Evolutionary conservation across 2,797 vertebrate species (phyloP).

Genomic region (Lepilemur ruficaudatus): DNA sequence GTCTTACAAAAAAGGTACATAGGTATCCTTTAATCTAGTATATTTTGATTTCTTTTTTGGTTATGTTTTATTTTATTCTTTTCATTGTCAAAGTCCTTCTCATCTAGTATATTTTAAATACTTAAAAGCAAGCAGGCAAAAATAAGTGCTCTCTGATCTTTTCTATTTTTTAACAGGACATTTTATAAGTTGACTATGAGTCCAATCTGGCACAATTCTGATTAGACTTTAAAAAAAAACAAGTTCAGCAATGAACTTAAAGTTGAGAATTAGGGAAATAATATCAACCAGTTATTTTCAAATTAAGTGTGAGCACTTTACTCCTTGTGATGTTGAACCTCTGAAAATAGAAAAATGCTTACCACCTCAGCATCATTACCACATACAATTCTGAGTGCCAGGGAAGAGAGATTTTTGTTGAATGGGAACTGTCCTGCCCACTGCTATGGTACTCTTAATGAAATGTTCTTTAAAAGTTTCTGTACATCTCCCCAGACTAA

Average conservation of each 20-base stretch:
- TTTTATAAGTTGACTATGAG: background rate
- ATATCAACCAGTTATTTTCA: conserved; percentile 50
- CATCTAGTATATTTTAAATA: conserved; percentile 1
- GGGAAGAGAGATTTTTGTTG: background rate
- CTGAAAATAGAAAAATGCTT: conserved; percentile 52
- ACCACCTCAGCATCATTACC: background rate
- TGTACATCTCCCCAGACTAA: background rate
- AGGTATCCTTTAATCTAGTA: background rate
- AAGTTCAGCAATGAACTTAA: conserved; percentile 22
- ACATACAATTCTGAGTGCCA: background rate
- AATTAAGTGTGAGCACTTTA: conserved; percentile 46
- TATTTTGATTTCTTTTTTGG: background rate
- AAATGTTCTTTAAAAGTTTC: background rate
- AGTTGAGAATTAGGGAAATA: conserved; percentile 49
- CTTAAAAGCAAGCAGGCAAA: conserved; percentile 49
- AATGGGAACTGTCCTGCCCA: background rate
- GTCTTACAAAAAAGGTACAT: conserved; percentile 51
- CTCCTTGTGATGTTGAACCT: conserved; percentile 38
- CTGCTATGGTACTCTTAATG: background rate
- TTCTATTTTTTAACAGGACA: conserved; percentile 13
- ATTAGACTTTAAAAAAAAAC: background rate
- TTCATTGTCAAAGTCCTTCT: background rate
- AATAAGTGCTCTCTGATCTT: conserved; percentile 11
- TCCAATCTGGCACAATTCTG: conserved; percentile 32
- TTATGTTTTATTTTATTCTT: background rate